A percentile compares a stretch with the other conserved stretches of the same genome.
phyloP scores from a whole-genome alignment of 1,140 invertebrate genomes.

The Euwallacea similis region DNA sequence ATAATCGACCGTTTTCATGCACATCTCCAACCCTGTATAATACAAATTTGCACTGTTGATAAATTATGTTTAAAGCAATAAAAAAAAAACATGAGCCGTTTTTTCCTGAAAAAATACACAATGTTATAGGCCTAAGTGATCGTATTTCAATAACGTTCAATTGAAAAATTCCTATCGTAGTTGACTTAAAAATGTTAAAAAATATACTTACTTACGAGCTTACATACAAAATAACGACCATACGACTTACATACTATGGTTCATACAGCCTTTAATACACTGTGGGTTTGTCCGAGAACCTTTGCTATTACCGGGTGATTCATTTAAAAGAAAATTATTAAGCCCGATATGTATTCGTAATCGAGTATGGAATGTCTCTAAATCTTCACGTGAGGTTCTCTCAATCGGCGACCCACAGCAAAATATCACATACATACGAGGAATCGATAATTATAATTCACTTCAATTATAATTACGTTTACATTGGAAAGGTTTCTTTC shows the following conservation, averaged over 20 bases:
- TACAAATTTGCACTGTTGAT: no score
- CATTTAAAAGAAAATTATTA: no score
- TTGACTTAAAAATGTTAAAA: conserved; percentile 39
- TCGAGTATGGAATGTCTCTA: no score
- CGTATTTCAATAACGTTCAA: conserved; percentile 8
- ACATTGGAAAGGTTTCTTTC: conserved; percentile 53
- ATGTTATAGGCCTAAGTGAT: conserved; percentile 18
- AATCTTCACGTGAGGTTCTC: background rate
- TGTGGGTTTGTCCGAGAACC: conserved; percentile 17
- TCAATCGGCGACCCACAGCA: conserved; percentile 21
- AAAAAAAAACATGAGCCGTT: no score
- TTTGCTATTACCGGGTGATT: background rate
- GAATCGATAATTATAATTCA: conserved; percentile 52
- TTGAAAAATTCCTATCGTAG: conserved; percentile 39
- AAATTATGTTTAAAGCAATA: no score
- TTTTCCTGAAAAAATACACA: conserved; percentile 9
- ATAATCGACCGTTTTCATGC: no score
- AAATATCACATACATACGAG: conserved; percentile 54
- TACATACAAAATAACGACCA: conserved; percentile 51
- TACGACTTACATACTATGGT: conserved; percentile 46
- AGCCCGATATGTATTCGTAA: no score
- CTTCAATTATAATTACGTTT: conserved; percentile 52
- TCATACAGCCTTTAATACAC: conserved; percentile 46
- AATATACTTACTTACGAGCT: conserved; percentile 44
- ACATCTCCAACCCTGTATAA: no score